Evolutionary conservation across 2,888 invertebrate genomes (phyloP).

Genomic region (Lamellibrachia columna): DNA sequence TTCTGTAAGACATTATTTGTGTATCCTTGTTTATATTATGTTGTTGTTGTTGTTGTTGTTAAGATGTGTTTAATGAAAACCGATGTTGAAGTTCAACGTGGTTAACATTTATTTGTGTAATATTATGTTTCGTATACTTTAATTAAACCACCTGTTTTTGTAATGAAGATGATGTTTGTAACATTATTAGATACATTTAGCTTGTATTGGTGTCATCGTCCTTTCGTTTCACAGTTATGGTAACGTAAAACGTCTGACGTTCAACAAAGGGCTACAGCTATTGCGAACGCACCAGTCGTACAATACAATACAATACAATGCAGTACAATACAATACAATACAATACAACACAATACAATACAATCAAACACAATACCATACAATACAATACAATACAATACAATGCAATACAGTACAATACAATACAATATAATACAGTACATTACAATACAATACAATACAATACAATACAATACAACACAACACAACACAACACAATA

Average conservation of each 20-base stretch:
- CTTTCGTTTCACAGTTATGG: not conserved
- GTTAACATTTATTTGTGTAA: not conserved
- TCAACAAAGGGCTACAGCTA: no score
- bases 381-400: not conserved
- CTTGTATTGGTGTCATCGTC: not conserved
- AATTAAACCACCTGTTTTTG: not conserved
- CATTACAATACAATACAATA: conserved; percentile 29
- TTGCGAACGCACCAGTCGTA: not conserved
- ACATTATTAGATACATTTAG: not conserved
- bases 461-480: conserved; percentile 24
- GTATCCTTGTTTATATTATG: not conserved
- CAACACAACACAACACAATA: conserved; percentile 26
- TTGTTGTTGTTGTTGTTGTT: not conserved
- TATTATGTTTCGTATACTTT: not conserved
- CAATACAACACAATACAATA: not conserved
- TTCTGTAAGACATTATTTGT: not conserved
- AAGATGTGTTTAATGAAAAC: not conserved
- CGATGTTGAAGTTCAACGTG: not conserved
- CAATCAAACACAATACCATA: not conserved
- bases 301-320: not conserved
- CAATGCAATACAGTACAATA: not conserved
- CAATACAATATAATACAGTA: not conserved
- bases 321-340: not conserved
- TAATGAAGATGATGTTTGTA: not conserved
- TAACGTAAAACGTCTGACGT: no score